These are phyloP conservation scores for Synanthedon formicaeformis DNA, from an alignment of 2,888 invertebrate genomes.

Conservation along the genomic window DNA sequence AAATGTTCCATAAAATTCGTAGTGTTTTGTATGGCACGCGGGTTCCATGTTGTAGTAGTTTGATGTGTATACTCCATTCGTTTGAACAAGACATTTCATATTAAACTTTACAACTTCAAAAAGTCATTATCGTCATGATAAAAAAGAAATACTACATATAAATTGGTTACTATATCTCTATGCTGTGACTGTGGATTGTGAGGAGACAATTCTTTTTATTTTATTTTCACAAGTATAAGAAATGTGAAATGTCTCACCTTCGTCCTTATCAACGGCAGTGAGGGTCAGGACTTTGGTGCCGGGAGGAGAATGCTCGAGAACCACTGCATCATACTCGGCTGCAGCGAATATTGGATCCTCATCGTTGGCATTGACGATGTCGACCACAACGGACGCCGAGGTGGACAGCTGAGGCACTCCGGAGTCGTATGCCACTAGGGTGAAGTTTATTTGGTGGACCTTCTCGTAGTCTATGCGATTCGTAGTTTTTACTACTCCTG, in stretches of 20 bases:
- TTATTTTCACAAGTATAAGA: no score
- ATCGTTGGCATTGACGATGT: slow-evolving; percentile 85
- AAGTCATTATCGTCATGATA: no score
- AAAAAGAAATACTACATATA: no score
- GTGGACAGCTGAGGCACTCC: slow-evolving; percentile 87
- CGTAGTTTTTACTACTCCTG: slow-evolving; percentile 81
- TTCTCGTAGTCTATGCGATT: slow-evolving; percentile 88
- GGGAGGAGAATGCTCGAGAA: slow-evolving; percentile 80
- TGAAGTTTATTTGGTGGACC: slow-evolving; percentile 80
- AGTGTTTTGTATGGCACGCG: no score
- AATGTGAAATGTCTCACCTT: slow-evolving; percentile 58
- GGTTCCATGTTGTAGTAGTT: no score
- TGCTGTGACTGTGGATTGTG: no score
- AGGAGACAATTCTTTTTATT: no score
- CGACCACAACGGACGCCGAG: slow-evolving; percentile 81
- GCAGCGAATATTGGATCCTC: slow-evolving; percentile 84
- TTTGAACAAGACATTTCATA: no score
- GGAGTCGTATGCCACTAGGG: slow-evolving; percentile 85
- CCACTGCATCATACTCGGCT: slow-evolving; percentile 75
- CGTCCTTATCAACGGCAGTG: slow-evolving; percentile 82
- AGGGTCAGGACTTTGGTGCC: slow-evolving; percentile 81
- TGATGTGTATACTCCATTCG: no score
- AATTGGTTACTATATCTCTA: no score
- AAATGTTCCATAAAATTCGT: no score
- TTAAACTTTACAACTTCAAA: no score